Conservation (phyloP, 2,888 invertebrate species). For the Euproctis similis region DNA sequence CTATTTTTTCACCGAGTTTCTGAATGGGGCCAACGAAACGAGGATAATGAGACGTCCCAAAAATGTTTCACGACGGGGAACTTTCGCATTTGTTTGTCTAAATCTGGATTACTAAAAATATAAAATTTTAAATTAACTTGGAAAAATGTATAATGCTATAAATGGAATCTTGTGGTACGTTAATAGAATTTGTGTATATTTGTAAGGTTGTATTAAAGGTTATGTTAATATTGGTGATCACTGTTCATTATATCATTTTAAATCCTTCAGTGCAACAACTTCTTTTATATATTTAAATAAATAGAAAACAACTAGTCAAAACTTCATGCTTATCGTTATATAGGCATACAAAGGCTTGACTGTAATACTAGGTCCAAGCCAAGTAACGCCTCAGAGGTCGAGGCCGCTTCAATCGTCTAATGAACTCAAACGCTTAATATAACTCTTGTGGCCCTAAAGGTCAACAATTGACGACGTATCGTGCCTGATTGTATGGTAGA, state of each 20-base stretch:
- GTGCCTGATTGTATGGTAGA: conserved; percentile 1
- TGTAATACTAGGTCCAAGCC: conserved; percentile 56
- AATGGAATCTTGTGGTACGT: too few species aligned
- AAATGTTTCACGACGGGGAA: background rate
- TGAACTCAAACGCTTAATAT: conserved; percentile 29
- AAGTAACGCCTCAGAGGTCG: conserved; percentile 50
- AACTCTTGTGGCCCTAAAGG: conserved; percentile 25
- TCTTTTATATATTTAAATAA: too few species aligned
- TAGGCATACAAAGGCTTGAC: conserved; percentile 40
- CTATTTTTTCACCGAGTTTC: background rate
- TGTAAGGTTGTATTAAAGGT: too few species aligned
- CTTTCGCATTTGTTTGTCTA: background rate
- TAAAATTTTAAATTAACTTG: too few species aligned
- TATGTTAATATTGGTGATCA: too few species aligned
- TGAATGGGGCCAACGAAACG: too few species aligned
- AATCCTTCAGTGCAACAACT: too few species aligned
- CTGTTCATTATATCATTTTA: too few species aligned
- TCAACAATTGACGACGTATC: conserved; percentile 10
- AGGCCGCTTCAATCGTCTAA: conserved; percentile 40
- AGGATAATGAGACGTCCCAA: background rate
- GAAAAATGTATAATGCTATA: too few species aligned
- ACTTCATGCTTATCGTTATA: conserved; percentile 51
- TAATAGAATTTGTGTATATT: too few species aligned
- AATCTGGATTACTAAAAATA: too few species aligned
- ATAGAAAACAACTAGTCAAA: conserved; percentile 42